Evolutionary conservation across 1,140 invertebrate genomes (phyloP).

Genomic region (Heterodera schachtii): DNA sequence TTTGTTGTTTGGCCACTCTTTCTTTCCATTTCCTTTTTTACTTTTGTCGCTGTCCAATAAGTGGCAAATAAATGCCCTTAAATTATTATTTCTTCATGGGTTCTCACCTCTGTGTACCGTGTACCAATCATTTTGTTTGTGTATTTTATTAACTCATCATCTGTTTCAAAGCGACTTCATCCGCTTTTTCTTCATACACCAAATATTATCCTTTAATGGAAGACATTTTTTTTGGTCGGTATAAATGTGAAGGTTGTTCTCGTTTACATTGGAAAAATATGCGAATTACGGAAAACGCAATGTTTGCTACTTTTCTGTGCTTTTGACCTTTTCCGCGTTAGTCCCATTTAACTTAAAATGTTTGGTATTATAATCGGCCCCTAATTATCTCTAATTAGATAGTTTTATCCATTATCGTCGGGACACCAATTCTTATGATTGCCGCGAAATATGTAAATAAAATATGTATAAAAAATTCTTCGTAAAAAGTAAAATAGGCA

Average conservation of each 20-base stretch:
- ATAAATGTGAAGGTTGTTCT: slow-evolving; percentile 3
- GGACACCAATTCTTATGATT: too few relatives aligned
- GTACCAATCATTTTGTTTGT: not conserved
- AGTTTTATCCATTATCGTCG: too few relatives aligned
- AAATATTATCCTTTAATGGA: not conserved
- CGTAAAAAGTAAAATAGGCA: too few relatives aligned
- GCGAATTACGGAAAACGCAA: too few relatives aligned
- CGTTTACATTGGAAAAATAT: too few relatives aligned
- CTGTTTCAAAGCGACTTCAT: not conserved
- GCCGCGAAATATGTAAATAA: too few relatives aligned
- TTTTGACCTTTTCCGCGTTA: too few relatives aligned
- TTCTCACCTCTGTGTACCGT: not conserved
- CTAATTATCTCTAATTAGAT: too few relatives aligned
- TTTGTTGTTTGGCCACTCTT: not conserved
- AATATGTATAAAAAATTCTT: too few relatives aligned
- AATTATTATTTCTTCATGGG: not conserved
- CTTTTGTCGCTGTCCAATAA: not conserved
- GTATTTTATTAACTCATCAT: not conserved
- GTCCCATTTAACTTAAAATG: too few relatives aligned
- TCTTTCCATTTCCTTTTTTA: not conserved
- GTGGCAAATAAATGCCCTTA: not conserved
- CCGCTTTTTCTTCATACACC: not conserved
- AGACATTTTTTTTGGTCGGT: not conserved
- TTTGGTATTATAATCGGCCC: too few relatives aligned
- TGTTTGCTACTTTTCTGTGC: too few relatives aligned